Percentiles rank a stretch among this genome's conserved stretches.
These are phyloP conservation scores for Automeris io DNA, from an alignment of 2,888 invertebrate genomes.

Conservation along the genomic window DNA sequence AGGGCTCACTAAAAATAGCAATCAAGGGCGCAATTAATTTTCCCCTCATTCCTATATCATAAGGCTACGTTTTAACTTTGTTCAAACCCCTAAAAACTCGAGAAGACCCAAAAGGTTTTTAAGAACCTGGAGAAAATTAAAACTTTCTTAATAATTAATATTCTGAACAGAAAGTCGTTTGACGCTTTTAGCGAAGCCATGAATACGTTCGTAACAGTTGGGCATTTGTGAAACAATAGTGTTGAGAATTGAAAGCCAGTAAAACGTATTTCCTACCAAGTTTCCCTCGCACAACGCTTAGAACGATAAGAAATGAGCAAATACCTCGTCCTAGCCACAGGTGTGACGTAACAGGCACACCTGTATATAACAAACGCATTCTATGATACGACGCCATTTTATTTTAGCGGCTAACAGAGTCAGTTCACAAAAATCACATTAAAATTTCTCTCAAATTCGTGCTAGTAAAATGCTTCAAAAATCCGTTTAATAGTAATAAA, in stretches of 20 bases:
- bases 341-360: constrained; percentile 68
- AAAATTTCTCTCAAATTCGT: constrained; percentile 13
- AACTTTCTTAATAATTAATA: too few species aligned
- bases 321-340: constrained; percentile 49
- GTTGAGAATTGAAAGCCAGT: constrained; percentile 33
- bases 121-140: too few species aligned
- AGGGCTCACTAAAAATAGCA: too few species aligned
- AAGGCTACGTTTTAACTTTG: too few species aligned
- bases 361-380: constrained; percentile 61
- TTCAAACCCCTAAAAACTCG: too few species aligned
- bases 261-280: constrained; percentile 20
- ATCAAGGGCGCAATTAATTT: too few species aligned
- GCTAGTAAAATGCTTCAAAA: constrained; percentile 2
- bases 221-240: constrained; percentile 26
- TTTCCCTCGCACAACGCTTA: constrained; percentile 26
- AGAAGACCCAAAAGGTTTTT: too few species aligned
- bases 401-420: constrained; percentile 24
- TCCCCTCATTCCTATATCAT: too few species aligned
- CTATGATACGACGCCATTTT: constrained; percentile 58
- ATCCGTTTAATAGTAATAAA: background rate
- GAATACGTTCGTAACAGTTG: constrained; percentile 6
- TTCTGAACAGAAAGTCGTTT: too few species aligned
- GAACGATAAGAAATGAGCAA: constrained; percentile 52
- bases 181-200: too few species aligned
- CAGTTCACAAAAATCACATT: constrained; percentile 15